phyloP scores from a whole-genome alignment of 2,797 vertebrate species.

The Siniperca obscura region DNA sequence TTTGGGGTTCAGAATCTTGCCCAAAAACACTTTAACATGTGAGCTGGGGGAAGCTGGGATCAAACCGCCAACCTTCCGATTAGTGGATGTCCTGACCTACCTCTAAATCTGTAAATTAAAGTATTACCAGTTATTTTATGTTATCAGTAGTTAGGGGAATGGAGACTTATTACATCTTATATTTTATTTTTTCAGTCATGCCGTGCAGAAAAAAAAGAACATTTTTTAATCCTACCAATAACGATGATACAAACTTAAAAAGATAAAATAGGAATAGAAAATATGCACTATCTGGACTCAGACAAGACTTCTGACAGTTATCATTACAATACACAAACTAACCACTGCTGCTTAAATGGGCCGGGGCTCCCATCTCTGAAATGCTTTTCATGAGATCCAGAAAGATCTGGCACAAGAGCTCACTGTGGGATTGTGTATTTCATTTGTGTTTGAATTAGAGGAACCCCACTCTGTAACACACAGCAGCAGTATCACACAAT shows the following conservation, averaged over 20 bases:
- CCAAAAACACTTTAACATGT: too few species aligned
- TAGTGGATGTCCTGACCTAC: too few species aligned
- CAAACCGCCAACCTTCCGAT: too few species aligned
- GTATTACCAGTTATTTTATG: background rate
- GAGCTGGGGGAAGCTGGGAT: too few species aligned
- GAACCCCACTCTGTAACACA: background rate
- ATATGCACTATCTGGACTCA: background rate
- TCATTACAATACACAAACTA: background rate
- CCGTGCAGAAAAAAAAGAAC: background rate
- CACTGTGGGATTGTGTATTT: background rate
- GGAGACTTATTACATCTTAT: background rate
- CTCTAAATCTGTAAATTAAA: background rate
- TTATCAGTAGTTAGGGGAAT: too few species aligned
- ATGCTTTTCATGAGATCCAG: conserved; percentile 10
- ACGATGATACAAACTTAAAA: background rate
- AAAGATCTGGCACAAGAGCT: conserved; percentile 1
- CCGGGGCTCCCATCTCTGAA: background rate
- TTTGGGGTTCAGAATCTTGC: too few species aligned
- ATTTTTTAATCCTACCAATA: background rate
- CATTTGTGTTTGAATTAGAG: conserved; percentile 1
- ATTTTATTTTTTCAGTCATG: background rate
- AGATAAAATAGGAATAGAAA: background rate
- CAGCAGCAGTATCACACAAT: conserved; percentile 8
- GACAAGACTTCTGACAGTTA: background rate
- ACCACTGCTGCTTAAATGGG: background rate